Evolutionary conservation across 1,140 invertebrate genomes (phyloP), one percentile per base, ranked within the genome.

Genomic region (Chelonus insularis): DNA sequence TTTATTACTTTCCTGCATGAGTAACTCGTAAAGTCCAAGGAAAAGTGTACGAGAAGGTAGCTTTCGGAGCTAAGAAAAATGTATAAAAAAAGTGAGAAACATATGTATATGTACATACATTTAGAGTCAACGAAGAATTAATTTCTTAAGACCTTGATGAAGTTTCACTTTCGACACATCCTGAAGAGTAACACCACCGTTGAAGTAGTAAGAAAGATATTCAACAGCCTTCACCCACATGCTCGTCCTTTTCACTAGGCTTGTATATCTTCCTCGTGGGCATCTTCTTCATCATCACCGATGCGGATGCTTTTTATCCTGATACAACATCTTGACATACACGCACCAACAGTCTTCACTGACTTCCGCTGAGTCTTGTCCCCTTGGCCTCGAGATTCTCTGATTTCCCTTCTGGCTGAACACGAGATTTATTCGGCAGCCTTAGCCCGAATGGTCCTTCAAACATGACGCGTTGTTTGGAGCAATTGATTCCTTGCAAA

Each of bases 161-260:
- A 55, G 75, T 79, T 79, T 79, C 77, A 78, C 77, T 79, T 79
- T 79, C 77, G 75, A 78, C 74, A 78, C 67, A 75, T 78, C 77
- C 75, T 78, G 73, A 72, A 76, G 9, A 23, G 45, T 21, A 55
- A 39, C 34, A 11, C 12, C 11, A 48, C 3, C 32, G 34, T 18
- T 4, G 41, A 43, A 74, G 75, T 66, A 68, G 72, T 71, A 25
- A 12, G 25, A 67, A 68, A 37, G 25, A 39, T 39, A 12, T 9
- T 8, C 25, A 29, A 29, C 25, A 77, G 76, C 77, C 77, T 79
- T 79, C 76, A 78, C 77, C 76, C 72, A 79, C 74, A 78, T 79
- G 74, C 70, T 72, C 72, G 74, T 61, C 64, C 70, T 71, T 69
- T 72, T 69, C 74, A 61, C 64, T 18, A 43, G 12, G 41, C 16